Evolutionary conservation across 2,113 vertebrate species (phyloP), one percentile per base, ranked within the genome.

Genomic region (Anarrhichthys ocellatus): DNA sequence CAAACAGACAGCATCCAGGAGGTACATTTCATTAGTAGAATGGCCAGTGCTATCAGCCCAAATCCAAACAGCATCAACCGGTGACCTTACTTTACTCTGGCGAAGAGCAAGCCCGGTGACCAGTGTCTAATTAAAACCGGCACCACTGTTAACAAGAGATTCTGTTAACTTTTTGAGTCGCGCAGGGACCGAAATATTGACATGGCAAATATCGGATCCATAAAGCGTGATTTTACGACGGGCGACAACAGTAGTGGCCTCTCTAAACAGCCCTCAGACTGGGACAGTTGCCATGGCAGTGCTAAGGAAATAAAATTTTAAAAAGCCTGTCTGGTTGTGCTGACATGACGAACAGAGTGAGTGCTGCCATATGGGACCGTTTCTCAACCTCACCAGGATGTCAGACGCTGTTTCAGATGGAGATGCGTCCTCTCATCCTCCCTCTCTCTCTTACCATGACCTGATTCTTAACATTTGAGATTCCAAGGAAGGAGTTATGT

Each of bases 11-110:
- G 58, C 52, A 27, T 70, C 34, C 40, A 36, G 58, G 65, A 62
- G 69, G 70, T 74, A n/a, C 6, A 84, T 91, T 89, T 89, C 80
- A 83, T 85, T 80, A 80, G 6, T 17, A 72, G 62, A 36, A 70
- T 36, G 46, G 63, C 79, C 24, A 46, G 4, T 6, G 36, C 34
- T 46, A 61, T 86, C 68, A 54, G 27, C 18, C 40, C 34, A 2
- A 80, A 76, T 34, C 61, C 84, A 81, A 79, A 76, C 68, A 84
- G 58, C 72, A 64, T 24, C 70, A 74, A 34, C 59, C 32, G 10
- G 20, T 70, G 74, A 79, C 62, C 72, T 74, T 27, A 48, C 38
- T 73, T 70, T 13, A 59, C 56, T 66, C 24, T 40, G 14, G 27
- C 61, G 48, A 9, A 67, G 58, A 73, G 36, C 34, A 71, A 9